Conservation (phyloP, 2,888 invertebrate genomes). For the Heteromurus nitidus region DNA sequence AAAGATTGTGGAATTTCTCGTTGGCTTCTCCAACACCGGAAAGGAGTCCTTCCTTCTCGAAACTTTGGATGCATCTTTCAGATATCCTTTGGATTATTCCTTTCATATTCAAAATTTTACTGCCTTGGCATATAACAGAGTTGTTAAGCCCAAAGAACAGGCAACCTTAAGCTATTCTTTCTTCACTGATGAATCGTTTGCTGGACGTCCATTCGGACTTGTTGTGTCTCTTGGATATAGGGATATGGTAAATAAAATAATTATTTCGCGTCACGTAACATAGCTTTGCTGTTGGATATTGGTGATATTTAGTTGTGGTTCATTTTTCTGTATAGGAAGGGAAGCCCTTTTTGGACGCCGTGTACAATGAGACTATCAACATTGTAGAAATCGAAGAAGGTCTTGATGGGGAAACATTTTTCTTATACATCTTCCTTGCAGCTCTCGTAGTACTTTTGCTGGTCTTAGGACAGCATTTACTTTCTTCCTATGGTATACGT, state of each 20-base stretch:
- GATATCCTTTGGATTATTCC: constrained; percentile 98
- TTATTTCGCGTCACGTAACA: too few species aligned
- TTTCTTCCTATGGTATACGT: constrained; percentile 87
- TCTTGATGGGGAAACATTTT: constrained; percentile 98
- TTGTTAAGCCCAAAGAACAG: constrained; percentile 93
- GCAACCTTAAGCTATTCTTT: constrained; percentile 97
- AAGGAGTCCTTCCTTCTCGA: constrained; percentile 93
- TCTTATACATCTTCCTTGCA: constrained; percentile 95
- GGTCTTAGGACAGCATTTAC: constrained; percentile 91
- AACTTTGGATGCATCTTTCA: constrained; percentile 96
- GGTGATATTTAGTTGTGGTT: background rate
- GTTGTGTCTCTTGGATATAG: constrained; percentile 94
- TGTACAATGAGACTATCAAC: constrained; percentile 98
- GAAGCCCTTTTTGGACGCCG: constrained; percentile 86
- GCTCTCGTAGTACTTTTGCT: constrained; percentile 91
- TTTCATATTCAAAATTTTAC: constrained; percentile 99
- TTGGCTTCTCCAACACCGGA: constrained; percentile 97
- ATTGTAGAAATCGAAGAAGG: constrained; percentile 97
- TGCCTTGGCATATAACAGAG: constrained; percentile 88
- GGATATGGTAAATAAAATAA: constrained; percentile 80
- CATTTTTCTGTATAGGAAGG: constrained; percentile 79
- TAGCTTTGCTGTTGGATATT: background rate
- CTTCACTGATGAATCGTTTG: constrained; percentile 96
- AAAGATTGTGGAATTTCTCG: constrained; percentile 92
- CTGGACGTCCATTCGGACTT: constrained; percentile 96